Percentiles rank a stretch among this genome's conserved stretches.
These are phyloP conservation scores for Digitonthophagus gazella DNA, from an alignment of 2,888 invertebrate genomes.

Conservation along the genomic window DNA sequence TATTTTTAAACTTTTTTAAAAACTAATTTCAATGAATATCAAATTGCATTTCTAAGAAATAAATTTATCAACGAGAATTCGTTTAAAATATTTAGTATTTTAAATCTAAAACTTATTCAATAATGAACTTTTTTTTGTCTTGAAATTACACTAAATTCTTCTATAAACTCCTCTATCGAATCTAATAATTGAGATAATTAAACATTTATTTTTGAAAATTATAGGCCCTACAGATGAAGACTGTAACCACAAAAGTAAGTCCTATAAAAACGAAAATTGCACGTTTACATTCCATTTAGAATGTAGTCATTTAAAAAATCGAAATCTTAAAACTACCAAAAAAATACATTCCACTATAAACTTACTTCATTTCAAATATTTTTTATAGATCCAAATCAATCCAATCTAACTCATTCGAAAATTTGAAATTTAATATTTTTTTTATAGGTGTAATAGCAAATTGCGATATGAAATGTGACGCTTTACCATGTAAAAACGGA, in stretches of 20 bases:
- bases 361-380: neutral
- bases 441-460: slow-evolving; percentile 70
- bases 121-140: too few relatives aligned
- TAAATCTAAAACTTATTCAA: too few relatives aligned
- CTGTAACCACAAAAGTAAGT: neutral
- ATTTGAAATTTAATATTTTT: slow-evolving; percentile 45
- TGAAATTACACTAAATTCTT: too few relatives aligned
- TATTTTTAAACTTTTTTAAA: too few relatives aligned
- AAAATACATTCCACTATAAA: neutral
- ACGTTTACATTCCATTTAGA: too few relatives aligned
- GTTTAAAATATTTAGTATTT: too few relatives aligned
- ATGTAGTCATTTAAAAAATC: neutral
- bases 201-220: neutral
- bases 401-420: neutral
- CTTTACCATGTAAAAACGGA: slow-evolving; percentile 82
- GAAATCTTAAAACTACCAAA: neutral
- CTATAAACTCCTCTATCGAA: too few relatives aligned
- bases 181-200: too few relatives aligned
- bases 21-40: too few relatives aligned
- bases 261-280: neutral
- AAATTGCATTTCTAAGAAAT: too few relatives aligned
- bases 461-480: slow-evolving; percentile 88
- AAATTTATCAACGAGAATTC: too few relatives aligned
- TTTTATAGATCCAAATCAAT: slow-evolving; percentile 1
- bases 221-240: neutral